phyloP scores from a whole-genome alignment of 2,888 invertebrate species.

The Macrosiphum euphorbiae region DNA sequence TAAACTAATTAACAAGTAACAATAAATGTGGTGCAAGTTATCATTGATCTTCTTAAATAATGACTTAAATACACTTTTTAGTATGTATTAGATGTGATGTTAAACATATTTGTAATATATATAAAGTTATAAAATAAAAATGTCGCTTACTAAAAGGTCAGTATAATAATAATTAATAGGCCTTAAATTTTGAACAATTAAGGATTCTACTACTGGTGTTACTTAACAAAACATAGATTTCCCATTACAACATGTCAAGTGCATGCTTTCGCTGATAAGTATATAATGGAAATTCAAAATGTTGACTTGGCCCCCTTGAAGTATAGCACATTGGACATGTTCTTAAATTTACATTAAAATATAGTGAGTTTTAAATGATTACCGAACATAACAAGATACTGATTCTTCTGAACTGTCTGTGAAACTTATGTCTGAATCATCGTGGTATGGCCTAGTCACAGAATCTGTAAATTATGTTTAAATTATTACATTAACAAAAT shows the following conservation, averaged over 20 bases:
- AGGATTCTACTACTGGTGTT: background rate
- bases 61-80: conserved; percentile 19
- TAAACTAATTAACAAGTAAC: conserved; percentile 21
- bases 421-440: conserved; percentile 55
- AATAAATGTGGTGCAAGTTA: background rate
- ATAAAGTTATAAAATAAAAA: background rate
- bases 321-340: background rate
- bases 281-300: conserved; percentile 19
- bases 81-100: background rate
- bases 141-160: background rate
- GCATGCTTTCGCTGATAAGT: conserved; percentile 20
- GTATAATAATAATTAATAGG: conserved; percentile 29
- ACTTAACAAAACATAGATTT: conserved; percentile 27
- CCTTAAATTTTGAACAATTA: conserved; percentile 9
- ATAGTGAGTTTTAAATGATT: conserved; percentile 15
- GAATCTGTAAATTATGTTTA: conserved; percentile 48
- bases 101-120: background rate
- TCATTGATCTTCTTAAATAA: background rate
- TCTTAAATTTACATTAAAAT: conserved; percentile 13
- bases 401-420: conserved; percentile 60
- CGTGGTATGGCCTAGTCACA: conserved; percentile 50
- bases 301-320: background rate
- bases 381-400: conserved; percentile 10
- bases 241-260: background rate
- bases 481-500: conserved; percentile 40